phyloP scores from a whole-genome alignment of 2,113 vertebrate genomes.

The Castor canadensis region DNA sequence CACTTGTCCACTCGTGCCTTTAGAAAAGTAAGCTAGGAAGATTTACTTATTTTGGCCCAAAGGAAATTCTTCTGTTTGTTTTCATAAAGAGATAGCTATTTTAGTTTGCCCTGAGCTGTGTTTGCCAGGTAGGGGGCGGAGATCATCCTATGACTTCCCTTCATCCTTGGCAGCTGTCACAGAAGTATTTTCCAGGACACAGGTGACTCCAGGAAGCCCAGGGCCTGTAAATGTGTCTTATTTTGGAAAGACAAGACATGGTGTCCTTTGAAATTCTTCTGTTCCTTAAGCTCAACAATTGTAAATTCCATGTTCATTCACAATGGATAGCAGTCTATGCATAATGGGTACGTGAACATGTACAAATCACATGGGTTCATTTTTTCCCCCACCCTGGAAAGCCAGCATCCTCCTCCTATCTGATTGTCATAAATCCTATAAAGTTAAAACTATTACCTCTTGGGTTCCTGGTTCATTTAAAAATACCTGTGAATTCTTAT shows the following conservation, averaged over 20 bases:
- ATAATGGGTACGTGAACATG: no score
- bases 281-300: neutral
- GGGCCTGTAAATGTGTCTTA: neutral
- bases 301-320: neutral
- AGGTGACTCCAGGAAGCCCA: neutral
- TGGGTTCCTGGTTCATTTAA: neutral
- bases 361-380: no score
- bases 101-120: neutral
- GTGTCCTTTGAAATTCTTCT: neutral
- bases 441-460: neutral
- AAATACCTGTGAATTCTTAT: neutral
- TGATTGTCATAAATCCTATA: neutral
- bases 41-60: neutral
- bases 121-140: neutral
- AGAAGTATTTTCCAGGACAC: neutral
- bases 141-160: neutral
- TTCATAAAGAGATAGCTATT: neutral
- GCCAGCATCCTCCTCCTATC: neutral
- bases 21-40: neutral
- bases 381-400: neutral
- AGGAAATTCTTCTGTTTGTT: neutral
- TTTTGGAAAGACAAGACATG: neutral
- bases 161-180: neutral
- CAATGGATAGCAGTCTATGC: neutral
- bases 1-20: neutral